A percentile compares a stretch with the other conserved stretches of the same genome.
phyloP scores from a whole-genome alignment of 2,113 vertebrate species.

The Myrmecophaga tridactyla region DNA sequence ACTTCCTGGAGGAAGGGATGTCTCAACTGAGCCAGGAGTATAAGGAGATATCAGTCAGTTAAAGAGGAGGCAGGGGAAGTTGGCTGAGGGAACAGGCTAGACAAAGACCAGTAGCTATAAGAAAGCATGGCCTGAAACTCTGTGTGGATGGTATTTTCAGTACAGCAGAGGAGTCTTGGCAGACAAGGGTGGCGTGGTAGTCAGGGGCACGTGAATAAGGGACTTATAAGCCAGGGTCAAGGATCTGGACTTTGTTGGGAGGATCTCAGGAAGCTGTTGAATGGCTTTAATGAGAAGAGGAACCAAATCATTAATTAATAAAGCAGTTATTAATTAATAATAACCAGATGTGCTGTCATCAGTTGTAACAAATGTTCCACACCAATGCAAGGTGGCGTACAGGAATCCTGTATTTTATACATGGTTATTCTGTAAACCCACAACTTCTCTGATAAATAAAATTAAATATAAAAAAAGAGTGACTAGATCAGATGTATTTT shows the following conservation, averaged over 20 bases:
- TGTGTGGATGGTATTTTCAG: fast-evolving
- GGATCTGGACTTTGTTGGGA: neutral
- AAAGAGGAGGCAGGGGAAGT: neutral
- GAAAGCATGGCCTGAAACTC: neutral
- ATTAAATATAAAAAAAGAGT: neutral
- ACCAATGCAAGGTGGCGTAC: too few relatives aligned
- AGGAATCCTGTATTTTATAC: too few relatives aligned
- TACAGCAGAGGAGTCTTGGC: neutral
- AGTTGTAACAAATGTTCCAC: too few relatives aligned
- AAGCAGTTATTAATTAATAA: too few relatives aligned
- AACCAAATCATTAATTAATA: neutral
- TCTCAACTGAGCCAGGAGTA: neutral
- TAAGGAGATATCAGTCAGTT: neutral
- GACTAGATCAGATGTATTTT: neutral
- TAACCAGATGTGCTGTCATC: too few relatives aligned
- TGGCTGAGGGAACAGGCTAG: neutral
- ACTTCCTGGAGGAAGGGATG: neutral
- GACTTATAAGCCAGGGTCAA: neutral
- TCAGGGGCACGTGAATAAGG: neutral
- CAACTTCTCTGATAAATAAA: too few relatives aligned
- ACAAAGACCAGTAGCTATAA: neutral
- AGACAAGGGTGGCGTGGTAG: fast-evolving
- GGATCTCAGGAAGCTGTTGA: neutral
- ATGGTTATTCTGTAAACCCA: too few relatives aligned
- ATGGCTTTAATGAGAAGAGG: neutral